Evolutionary conservation across 2,888 invertebrate species (phyloP).

Genomic region (Netelia melanura): DNA sequence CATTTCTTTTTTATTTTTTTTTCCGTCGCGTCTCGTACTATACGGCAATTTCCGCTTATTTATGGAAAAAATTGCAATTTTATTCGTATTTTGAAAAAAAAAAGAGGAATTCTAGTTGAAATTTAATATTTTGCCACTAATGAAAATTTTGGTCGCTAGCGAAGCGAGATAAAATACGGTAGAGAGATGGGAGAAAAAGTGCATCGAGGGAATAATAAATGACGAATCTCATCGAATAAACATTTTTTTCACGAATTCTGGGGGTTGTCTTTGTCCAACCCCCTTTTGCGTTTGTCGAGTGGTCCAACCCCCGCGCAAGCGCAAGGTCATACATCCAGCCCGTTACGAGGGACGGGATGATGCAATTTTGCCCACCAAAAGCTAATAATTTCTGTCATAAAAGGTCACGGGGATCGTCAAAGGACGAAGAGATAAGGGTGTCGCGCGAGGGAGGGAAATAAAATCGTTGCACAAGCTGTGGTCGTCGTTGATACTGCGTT

Average conservation of each 20-base stretch:
- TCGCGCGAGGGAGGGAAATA: neutral
- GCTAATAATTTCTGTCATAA: constrained; percentile 43
- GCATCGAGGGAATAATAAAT: constrained; percentile 31
- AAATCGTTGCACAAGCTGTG: too few species aligned
- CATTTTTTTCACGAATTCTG: constrained; percentile 21
- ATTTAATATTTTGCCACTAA: too few species aligned
- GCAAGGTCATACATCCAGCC: neutral
- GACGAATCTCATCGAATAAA: constrained; percentile 11
- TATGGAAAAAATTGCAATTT: too few species aligned
- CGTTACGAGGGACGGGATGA: constrained; percentile 2
- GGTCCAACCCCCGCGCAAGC: neutral
- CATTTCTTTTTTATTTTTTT: too few species aligned
- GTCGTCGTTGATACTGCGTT: too few species aligned
- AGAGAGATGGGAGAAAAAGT: neutral
- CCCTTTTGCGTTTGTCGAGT: constrained; percentile 8
- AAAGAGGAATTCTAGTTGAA: too few species aligned
- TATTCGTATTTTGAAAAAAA: too few species aligned
- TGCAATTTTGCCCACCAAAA: constrained; percentile 43
- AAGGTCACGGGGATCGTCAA: constrained; percentile 13
- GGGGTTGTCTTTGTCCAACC: neutral
- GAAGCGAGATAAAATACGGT: too few species aligned
- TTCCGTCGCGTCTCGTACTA: too few species aligned
- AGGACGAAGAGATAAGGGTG: neutral
- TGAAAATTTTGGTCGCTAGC: too few species aligned
- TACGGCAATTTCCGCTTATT: too few species aligned